Evolutionary conservation across 2,797 vertebrate genomes (phyloP), one percentile per base, ranked within the genome.

Genomic region (Crocodylus rhombifer): DNA sequence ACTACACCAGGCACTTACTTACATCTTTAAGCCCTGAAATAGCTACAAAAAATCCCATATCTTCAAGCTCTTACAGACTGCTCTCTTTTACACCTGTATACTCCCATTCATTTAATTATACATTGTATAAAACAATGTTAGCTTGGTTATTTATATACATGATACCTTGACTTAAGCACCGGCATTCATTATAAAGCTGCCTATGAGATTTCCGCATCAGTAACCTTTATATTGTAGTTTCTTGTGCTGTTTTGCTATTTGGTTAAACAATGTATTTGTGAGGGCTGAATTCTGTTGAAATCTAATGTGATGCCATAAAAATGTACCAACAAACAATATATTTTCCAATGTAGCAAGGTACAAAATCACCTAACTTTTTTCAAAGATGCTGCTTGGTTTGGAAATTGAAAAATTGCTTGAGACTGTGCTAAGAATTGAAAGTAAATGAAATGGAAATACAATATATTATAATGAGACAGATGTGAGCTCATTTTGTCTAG

Each of bases 381-480:
- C 5, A 86, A 60, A 90, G 30, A 36, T 33, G 25, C 56, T 88
- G 58, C 69, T 94, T 77, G 23, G 5, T 90, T 96, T 96, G 57
- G 92, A 95, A 97, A 91, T 91, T 76, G 95, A 94, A 94, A 97
- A 97, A 95, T 91, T 86, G 28, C 73, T 95, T 77, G 80, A 90
- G 82, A 95, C 84, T 95, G 90, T 86, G 87, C 82, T 94, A 95
- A 96, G 80, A 92, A 91, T 88, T 63, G 86, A 95, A 97, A 97
- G 86, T 92, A 97, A 97, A 96, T 97, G 88, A 84, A 95, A 94
- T 91, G 80, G 92, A 93, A 97, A 97, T 95, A 86, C 84, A 96
- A 92, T 97, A 84, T 85, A 92, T 96, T 95, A 92, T 95, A 96
- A 95, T 94, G 87, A 97, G 90, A 95, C 92, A 97, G 93, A 98